A percentile compares a stretch with the other conserved stretches of the same genome.
These are phyloP conservation scores for Lordiphosa mommai DNA, from an alignment of 1,140 invertebrate species.

Conservation along the genomic window DNA sequence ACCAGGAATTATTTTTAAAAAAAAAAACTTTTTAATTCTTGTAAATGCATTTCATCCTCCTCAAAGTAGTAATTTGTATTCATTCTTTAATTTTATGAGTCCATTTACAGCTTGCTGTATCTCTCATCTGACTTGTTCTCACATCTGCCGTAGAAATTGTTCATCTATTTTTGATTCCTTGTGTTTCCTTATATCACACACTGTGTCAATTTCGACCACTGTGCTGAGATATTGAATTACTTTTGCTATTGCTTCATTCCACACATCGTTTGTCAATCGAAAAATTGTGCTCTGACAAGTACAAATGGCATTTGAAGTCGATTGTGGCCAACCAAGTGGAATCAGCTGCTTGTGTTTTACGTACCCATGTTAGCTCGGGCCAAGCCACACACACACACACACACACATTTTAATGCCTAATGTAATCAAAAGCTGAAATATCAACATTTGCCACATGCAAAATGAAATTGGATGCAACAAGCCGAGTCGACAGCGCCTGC, in stretches of 20 bases:
- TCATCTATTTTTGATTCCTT: too few species aligned
- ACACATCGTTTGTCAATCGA: constrained; percentile 61
- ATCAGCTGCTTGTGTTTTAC: constrained; percentile 39
- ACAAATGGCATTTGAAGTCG: constrained; percentile 67
- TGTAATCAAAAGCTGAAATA: constrained; percentile 40
- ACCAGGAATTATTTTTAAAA: too few species aligned
- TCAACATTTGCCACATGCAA: constrained; percentile 51
- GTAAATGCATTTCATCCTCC: too few species aligned
- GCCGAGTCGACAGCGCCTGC: constrained; percentile 26
- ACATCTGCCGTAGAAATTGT: too few species aligned
- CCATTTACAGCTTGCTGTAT: too few species aligned
- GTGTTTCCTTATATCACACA: too few species aligned
- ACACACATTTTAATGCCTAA: constrained; percentile 33
- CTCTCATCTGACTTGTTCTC: too few species aligned
- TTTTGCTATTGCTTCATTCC: constrained; percentile 22
- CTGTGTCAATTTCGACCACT: too few species aligned
- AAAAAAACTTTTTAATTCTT: too few species aligned
- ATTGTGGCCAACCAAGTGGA: constrained; percentile 64
- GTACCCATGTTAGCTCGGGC: background rate
- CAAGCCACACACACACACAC: background rate
- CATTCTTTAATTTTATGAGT: too few species aligned
- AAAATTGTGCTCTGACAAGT: constrained; percentile 62
- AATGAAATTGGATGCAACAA: constrained; percentile 49
- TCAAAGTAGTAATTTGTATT: too few species aligned
- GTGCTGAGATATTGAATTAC: constrained; percentile 29